Evolutionary conservation across 2,888 invertebrate species (phyloP).

Genomic region (Mythimna albipuncta): DNA sequence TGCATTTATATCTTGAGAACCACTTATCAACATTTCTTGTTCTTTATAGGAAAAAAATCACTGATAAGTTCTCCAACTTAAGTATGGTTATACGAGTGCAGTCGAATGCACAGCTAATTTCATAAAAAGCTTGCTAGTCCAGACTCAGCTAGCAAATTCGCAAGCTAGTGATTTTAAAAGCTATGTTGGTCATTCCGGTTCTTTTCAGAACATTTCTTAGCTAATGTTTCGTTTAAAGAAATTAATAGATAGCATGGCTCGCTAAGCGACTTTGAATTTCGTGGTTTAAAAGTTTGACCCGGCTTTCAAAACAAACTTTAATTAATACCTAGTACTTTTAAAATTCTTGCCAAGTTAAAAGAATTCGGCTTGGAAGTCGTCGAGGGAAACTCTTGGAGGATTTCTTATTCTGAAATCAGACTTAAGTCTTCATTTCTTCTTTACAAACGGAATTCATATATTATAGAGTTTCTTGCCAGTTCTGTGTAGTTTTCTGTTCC

Average conservation of each 20-base stretch:
- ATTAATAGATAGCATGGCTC: constrained; percentile 31
- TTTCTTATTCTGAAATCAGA: background rate
- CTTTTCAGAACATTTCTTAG: constrained; percentile 12
- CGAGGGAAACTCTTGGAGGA: background rate
- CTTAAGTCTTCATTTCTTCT: background rate
- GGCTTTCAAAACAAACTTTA: constrained; percentile 19
- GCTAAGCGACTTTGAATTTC: constrained; percentile 30
- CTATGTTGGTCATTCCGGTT: constrained; percentile 7
- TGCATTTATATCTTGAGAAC: background rate
- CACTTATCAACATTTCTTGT: background rate
- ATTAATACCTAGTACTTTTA: constrained; percentile 32
- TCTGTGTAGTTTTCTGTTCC: too few relatives aligned
- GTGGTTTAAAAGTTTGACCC: constrained; percentile 30
- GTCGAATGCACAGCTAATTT: background rate
- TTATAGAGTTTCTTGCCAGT: too few relatives aligned
- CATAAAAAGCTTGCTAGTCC: background rate
- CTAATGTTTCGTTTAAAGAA: constrained; percentile 21
- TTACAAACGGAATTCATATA: too few relatives aligned
- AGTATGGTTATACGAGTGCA: background rate
- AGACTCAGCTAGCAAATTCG: background rate
- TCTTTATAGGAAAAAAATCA: background rate
- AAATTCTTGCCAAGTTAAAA: constrained; percentile 34
- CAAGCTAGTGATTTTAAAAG: background rate
- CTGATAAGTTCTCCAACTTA: too few relatives aligned
- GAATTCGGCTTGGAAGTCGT: constrained; percentile 8